Conservation (phyloP, 2,888 invertebrate genomes). For the Idaea biselata region DNA sequence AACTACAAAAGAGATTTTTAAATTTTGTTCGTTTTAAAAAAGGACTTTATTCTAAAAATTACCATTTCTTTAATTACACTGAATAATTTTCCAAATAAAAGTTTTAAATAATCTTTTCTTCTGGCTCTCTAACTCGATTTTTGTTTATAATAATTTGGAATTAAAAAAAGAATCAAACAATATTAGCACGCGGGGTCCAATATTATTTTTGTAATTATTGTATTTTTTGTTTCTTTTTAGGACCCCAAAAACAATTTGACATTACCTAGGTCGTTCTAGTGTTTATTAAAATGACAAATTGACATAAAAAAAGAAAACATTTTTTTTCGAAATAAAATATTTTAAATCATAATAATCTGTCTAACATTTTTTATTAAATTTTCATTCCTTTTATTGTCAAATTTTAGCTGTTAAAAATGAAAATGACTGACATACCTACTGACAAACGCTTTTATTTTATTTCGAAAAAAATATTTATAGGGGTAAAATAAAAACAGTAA, state of each 20-base stretch:
- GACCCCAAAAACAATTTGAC: constrained; percentile 60
- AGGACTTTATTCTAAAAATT: not conserved
- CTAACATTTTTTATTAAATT: not conserved
- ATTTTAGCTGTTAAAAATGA: too few relatives aligned
- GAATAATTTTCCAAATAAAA: too few relatives aligned
- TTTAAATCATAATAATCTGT: not conserved
- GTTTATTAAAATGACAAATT: constrained; percentile 77
- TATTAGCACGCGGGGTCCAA: constrained; percentile 11
- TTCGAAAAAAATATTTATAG: constrained; percentile 15
- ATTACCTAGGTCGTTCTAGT: constrained; percentile 76
- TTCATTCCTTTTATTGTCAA: too few relatives aligned
- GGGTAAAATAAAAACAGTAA: constrained; percentile 9
- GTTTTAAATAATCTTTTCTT: too few relatives aligned
- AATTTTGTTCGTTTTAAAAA: not conserved
- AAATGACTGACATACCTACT: not conserved
- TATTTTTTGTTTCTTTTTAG: constrained; percentile 10
- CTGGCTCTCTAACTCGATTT: too few relatives aligned
- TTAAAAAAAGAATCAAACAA: not conserved
- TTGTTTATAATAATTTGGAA: not conserved
- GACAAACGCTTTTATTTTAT: constrained; percentile 12
- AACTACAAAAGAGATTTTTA: not conserved
- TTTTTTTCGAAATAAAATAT: constrained; percentile 23
- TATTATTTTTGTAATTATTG: constrained; percentile 15
- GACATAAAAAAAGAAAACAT: constrained; percentile 28
- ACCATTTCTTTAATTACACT: not conserved